Evolutionary conservation across 2,113 vertebrate species (phyloP), one percentile per base, ranked within the genome.

Genomic region (Desmodus rotundus): DNA sequence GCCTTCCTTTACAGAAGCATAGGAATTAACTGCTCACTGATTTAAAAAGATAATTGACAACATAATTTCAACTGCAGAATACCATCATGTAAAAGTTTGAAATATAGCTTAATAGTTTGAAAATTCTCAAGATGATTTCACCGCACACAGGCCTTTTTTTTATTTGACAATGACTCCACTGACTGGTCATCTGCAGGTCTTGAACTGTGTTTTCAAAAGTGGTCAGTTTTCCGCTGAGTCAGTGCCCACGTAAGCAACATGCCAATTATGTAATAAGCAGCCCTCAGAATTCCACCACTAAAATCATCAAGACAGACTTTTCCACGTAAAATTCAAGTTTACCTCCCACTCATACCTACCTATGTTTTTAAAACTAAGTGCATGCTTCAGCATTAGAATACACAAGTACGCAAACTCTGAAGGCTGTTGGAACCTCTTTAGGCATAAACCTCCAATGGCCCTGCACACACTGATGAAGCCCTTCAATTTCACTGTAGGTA

Each of bases 41-140:
- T 70, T 86, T 5, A 16, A 12, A 94, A 16, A 67, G 63, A 67
- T 67, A 67, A n/a, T n/a, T 17, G 33, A n/a, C 28, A 76, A 76
- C 45, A 77, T n/a, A 77, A 77, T n/a, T 36, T 96, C 77, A 77
- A 63, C 3, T 52, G 83, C 56, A 84, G 93, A 95, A 89, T 38
- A 36, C 24, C 58, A 61, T 28, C 4, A 26, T 61, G 26, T 61
- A 61, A 10, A 61, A 61, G 58, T 61, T 61, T 61, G 58, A 61
- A 61, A 61, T 28, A 61, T 61, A 61, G 58, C 28, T 61, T 61
- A 61, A 61, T 61, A 61, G 58, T 61, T 5, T 61, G 58, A 50
- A 70, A 67, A 36, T 33, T 77, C 6, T 82, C n/a, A 76, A 61
- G 45, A n/a, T 65, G 31, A 52, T 81, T 95, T 84, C 31, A 28